Evolutionary conservation across 2,888 invertebrate species (phyloP).

Genomic region (Spodoptera exigua): DNA sequence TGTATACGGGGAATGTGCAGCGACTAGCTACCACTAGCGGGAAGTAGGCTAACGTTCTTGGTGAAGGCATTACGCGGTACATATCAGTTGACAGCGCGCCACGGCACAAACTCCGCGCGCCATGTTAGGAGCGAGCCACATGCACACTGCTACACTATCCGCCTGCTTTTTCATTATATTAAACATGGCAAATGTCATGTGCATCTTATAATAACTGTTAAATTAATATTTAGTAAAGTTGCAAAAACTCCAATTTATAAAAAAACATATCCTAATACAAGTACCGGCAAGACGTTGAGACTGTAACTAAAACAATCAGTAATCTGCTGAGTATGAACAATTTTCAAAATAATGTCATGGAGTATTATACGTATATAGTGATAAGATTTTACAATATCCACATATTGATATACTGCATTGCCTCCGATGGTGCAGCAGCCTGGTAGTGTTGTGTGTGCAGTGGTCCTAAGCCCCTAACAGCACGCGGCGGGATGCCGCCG

Average conservation of each 20-base stretch:
- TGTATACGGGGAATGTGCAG: conserved; percentile 12
- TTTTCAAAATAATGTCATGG: too few species aligned
- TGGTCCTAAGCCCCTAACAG: conserved; percentile 35
- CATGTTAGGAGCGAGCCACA: not conserved
- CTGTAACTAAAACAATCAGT: too few species aligned
- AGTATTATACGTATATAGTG: too few species aligned
- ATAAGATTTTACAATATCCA: not conserved
- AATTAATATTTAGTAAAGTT: too few species aligned
- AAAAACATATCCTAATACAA: too few species aligned
- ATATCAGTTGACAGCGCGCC: conserved; percentile 23
- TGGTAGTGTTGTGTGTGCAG: conserved; percentile 25
- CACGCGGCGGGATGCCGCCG: conserved; percentile 45
- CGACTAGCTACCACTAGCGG: conserved; percentile 15
- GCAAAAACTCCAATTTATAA: too few species aligned
- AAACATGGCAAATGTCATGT: too few species aligned
- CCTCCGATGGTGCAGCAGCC: not conserved
- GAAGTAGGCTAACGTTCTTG: conserved; percentile 43
- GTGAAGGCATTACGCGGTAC: conserved; percentile 34
- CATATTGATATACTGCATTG: conserved; percentile 5
- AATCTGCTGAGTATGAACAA: too few species aligned
- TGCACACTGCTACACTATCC: not conserved
- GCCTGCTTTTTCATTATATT: too few species aligned
- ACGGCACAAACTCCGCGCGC: conserved; percentile 4
- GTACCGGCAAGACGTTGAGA: too few species aligned
- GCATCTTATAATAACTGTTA: too few species aligned